These are phyloP conservation scores for Drosophila paracracens DNA, from an alignment of 2,888 invertebrate species.

Conservation along the genomic window DNA sequence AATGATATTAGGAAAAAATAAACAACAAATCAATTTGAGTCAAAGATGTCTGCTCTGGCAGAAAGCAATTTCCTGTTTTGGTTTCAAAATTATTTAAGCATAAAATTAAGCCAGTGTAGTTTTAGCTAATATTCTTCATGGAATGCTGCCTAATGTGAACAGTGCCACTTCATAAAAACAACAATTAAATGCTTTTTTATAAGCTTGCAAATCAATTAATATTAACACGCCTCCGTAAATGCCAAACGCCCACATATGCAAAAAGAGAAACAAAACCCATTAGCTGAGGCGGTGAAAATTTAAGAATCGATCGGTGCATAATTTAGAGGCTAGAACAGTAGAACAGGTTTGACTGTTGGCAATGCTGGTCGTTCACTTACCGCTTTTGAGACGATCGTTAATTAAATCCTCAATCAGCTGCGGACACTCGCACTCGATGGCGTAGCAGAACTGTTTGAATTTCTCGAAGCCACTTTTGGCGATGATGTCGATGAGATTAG, in stretches of 20 bases:
- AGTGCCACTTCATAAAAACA: slow-evolving; percentile 26
- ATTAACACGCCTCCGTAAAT: slow-evolving; percentile 37
- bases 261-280: slow-evolving; percentile 54
- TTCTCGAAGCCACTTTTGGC: slow-evolving; percentile 87
- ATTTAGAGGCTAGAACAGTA: slow-evolving; percentile 66
- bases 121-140: neutral
- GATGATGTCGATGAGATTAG: slow-evolving; percentile 88
- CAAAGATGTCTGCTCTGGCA: neutral
- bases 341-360: slow-evolving; percentile 52
- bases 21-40: neutral
- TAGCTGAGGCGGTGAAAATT: slow-evolving; percentile 60
- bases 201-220: slow-evolving; percentile 42
- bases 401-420: slow-evolving; percentile 88
- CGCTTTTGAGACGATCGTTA: slow-evolving; percentile 87
- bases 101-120: neutral
- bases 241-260: slow-evolving; percentile 38
- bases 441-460: slow-evolving; percentile 88
- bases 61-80: neutral
- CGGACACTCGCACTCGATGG: slow-evolving; percentile 88
- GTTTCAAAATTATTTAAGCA: neutral
- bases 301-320: slow-evolving; percentile 69
- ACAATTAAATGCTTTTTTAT: slow-evolving; percentile 18
- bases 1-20: neutral
- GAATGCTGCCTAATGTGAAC: slow-evolving; percentile 38
- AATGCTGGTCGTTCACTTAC: slow-evolving; percentile 74